Conservation (phyloP, 2,113 vertebrate species). For the Ahaetulla prasina region DNA sequence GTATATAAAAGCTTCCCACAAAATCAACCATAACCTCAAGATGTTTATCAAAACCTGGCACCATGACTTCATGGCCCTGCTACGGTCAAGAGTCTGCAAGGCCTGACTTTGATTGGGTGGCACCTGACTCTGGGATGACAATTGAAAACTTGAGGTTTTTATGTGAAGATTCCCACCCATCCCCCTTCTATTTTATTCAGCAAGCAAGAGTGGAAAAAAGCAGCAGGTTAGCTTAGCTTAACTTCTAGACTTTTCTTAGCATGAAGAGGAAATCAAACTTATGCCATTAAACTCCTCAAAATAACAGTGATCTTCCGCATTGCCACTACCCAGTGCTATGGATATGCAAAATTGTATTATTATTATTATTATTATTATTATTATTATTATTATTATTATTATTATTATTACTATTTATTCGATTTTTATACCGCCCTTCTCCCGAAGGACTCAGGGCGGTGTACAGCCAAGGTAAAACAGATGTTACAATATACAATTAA, state of each 20-base stretch:
- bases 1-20: neutral
- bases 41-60: neutral
- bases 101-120: neutral
- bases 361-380: too few relatives aligned
- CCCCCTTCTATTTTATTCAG: neutral
- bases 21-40: neutral
- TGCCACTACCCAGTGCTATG: neutral
- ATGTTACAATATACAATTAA: too few relatives aligned
- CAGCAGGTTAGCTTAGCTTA: neutral
- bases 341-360: neutral
- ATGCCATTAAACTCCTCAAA: neutral
- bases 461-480: too few relatives aligned
- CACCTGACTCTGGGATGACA: neutral
- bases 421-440: too few relatives aligned
- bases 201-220: neutral
- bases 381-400: too few relatives aligned
- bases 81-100: neutral
- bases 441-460: too few relatives aligned
- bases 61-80: neutral
- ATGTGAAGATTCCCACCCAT: neutral
- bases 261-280: neutral
- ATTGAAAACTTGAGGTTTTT: neutral
- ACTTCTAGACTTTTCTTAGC: neutral
- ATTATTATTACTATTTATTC: too few relatives aligned
- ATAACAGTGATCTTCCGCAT: neutral